Conservation (phyloP, 2,888 invertebrate species). For the Sarcophaga variegata region DNA sequence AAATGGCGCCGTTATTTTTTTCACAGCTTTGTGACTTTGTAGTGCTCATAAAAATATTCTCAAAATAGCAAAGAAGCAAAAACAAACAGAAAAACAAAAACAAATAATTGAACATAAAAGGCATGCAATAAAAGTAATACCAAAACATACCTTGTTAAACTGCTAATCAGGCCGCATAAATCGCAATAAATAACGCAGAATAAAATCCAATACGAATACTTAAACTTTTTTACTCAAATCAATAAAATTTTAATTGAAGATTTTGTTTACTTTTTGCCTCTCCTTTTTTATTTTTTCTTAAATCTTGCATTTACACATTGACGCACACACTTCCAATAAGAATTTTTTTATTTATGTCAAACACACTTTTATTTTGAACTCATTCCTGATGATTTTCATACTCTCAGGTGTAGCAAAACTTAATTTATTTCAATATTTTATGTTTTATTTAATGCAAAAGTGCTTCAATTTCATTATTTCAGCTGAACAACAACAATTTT, state of each 20-base stretch:
- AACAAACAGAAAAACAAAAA: neutral
- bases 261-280: neutral
- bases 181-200: neutral
- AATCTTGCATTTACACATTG: neutral
- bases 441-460: neutral
- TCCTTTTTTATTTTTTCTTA: neutral
- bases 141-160: neutral
- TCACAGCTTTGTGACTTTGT: too few relatives aligned
- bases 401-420: neutral
- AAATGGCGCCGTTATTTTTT: too few relatives aligned
- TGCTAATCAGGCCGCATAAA: slow-evolving; percentile 2
- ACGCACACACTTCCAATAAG: neutral
- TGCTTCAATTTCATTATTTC: slow-evolving; percentile 31
- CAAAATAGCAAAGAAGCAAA: too few relatives aligned
- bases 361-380: slow-evolving; percentile 3
- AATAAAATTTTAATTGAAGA: neutral
- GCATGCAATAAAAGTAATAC: neutral
- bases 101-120: neutral
- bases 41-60: too few relatives aligned
- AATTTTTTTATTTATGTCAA: slow-evolving; percentile 7
- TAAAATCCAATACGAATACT: neutral
- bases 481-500: slow-evolving; percentile 35
- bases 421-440: too few relatives aligned
- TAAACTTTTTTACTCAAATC: slow-evolving; percentile 2
- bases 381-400: slow-evolving; percentile 10